Evolutionary conservation across 2,113 vertebrate genomes (phyloP).

Genomic region (Cacatua alba): DNA sequence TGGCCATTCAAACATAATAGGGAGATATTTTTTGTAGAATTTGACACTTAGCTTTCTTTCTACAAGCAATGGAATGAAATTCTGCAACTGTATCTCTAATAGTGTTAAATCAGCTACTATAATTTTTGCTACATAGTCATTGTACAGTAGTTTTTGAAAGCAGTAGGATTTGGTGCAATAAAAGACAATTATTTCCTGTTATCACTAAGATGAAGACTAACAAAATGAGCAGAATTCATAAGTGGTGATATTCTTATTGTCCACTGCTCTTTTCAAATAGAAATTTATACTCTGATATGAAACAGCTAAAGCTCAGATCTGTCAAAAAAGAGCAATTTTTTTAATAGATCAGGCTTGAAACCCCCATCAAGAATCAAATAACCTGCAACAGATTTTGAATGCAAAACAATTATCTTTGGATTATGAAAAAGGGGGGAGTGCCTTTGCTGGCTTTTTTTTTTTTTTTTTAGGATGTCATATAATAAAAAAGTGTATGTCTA

Average conservation of each 20-base stretch:
- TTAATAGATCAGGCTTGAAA: not conserved
- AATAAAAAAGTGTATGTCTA: not conserved
- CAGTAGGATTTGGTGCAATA: not conserved
- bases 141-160: not conserved
- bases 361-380: not conserved
- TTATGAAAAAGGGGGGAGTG: not conserved
- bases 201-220: not conserved
- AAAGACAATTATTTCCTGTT: slow-evolving; percentile 8
- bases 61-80: not conserved
- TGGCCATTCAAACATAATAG: not conserved
- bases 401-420: not conserved
- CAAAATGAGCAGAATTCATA: not conserved
- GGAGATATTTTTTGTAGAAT: not conserved
- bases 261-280: not conserved
- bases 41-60: not conserved
- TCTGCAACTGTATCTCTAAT: not conserved
- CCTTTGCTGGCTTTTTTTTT: not conserved
- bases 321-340: not conserved
- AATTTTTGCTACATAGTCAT: not conserved
- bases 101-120: not conserved
- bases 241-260: not conserved
- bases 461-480: not conserved
- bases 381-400: not conserved
- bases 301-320: not conserved
- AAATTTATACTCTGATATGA: not conserved